Conservation (phyloP, 92 coral and sea anemone species). For the Palythoa caribaeorum region DNA sequence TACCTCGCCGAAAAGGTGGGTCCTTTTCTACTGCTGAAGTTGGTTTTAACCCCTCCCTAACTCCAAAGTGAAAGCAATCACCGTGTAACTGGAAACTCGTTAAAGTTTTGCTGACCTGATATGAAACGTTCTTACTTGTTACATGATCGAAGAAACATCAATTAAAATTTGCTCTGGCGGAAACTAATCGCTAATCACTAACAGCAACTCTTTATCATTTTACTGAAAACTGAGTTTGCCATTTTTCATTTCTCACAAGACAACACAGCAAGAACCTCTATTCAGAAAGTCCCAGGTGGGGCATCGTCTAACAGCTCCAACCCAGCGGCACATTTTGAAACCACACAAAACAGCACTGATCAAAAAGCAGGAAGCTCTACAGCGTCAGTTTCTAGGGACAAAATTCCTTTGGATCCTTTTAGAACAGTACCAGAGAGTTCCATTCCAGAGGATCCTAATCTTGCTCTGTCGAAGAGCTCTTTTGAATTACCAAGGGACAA, state of each 20-base stretch:
- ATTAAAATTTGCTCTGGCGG: slow-evolving; percentile 25
- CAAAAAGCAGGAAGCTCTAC: slow-evolving; percentile 11
- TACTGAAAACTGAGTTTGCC: background rate
- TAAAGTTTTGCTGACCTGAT: background rate
- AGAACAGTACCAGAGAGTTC: background rate
- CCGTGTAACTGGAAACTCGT: too few species aligned
- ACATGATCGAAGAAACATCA: background rate
- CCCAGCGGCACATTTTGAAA: slow-evolving; percentile 4
- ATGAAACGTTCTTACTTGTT: background rate
- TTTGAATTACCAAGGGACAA: background rate
- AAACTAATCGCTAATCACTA: slow-evolving; percentile 28
- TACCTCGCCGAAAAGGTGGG: too few species aligned
- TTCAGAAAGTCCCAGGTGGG: slow-evolving; percentile 20
- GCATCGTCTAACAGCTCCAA: background rate
- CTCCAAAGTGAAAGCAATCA: too few species aligned
- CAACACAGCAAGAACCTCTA: slow-evolving; percentile 32
- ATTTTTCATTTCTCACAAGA: slow-evolving; percentile 21
- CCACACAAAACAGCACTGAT: background rate
- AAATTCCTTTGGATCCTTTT: slow-evolving; percentile 1
- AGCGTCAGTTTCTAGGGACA: background rate
- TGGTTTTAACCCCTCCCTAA: too few species aligned
- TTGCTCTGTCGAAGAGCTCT: slow-evolving; percentile 4
- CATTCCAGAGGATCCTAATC: background rate
- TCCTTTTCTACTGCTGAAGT: too few species aligned
- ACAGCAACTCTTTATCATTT: background rate